phyloP scores from a whole-genome alignment of 2,797 vertebrate species.

The Meda fulgida region DNA sequence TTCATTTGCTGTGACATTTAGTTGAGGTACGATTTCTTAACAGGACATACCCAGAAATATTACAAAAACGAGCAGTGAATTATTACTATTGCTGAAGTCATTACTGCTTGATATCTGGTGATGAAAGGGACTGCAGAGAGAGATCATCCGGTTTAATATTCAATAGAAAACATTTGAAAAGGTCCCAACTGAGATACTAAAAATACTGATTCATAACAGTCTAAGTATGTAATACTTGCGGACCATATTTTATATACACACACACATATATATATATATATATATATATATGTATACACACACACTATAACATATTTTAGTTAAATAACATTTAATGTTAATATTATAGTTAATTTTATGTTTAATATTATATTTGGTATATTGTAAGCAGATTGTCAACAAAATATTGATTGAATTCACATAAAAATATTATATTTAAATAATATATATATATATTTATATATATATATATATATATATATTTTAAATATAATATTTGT shows the following conservation, averaged over 20 bases:
- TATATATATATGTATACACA: too few species aligned
- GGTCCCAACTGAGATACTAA: background rate
- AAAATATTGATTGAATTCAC: background rate
- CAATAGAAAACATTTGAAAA: background rate
- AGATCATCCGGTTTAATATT: background rate
- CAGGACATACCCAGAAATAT: conserved; percentile 16
- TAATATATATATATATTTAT: too few species aligned
- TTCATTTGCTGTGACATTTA: conserved; percentile 11
- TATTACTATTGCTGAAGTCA: conserved; percentile 4
- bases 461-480: too few species aligned
- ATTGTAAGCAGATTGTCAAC: background rate
- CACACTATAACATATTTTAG: too few species aligned
- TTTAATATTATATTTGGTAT: background rate
- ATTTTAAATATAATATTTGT: too few species aligned
- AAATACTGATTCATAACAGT: too few species aligned
- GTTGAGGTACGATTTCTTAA: background rate
- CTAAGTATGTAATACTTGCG: too few species aligned
- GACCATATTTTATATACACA: background rate
- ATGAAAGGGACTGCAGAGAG: conserved; percentile 5
- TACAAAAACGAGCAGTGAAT: conserved; percentile 5
- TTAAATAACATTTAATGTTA: too few species aligned
- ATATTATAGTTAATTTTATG: too few species aligned
- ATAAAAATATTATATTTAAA: too few species aligned
- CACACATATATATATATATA: too few species aligned
- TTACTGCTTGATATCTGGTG: conserved; percentile 15